These are phyloP conservation scores for Calliscelio sp. DNA, from an alignment of 2,888 invertebrate genomes.

Conservation along the genomic window DNA sequence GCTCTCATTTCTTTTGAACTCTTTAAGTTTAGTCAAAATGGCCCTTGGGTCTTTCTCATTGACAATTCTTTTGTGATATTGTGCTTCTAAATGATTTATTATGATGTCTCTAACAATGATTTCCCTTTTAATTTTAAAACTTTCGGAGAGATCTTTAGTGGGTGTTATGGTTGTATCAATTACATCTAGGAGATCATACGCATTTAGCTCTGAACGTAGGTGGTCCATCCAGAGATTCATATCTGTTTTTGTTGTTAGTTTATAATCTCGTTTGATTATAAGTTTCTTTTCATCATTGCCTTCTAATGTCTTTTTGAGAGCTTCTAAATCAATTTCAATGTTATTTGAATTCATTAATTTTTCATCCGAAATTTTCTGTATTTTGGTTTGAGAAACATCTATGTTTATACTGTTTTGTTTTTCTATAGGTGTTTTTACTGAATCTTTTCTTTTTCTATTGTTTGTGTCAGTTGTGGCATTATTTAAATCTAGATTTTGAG, in stretches of 20 bases:
- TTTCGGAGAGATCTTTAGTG: background rate
- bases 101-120: background rate
- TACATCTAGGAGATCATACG: background rate
- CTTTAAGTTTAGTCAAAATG: background rate
- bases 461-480: no score
- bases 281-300: background rate
- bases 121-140: background rate
- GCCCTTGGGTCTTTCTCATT: background rate
- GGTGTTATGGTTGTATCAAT: background rate
- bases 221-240: background rate
- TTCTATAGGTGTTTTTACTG: no score
- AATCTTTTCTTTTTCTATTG: no score
- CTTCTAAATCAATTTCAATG: background rate
- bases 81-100: background rate
- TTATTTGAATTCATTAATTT: background rate
- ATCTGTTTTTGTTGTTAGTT: background rate
- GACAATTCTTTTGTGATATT: background rate
- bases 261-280: background rate
- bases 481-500: no score
- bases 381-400: no score
- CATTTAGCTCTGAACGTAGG: background rate
- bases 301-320: background rate
- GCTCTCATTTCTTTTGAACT: background rate
- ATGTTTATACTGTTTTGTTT: no score
- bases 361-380: no score